phyloP scores from a whole-genome alignment of 2,113 vertebrate genomes.

The Callospermophilus lateralis region DNA sequence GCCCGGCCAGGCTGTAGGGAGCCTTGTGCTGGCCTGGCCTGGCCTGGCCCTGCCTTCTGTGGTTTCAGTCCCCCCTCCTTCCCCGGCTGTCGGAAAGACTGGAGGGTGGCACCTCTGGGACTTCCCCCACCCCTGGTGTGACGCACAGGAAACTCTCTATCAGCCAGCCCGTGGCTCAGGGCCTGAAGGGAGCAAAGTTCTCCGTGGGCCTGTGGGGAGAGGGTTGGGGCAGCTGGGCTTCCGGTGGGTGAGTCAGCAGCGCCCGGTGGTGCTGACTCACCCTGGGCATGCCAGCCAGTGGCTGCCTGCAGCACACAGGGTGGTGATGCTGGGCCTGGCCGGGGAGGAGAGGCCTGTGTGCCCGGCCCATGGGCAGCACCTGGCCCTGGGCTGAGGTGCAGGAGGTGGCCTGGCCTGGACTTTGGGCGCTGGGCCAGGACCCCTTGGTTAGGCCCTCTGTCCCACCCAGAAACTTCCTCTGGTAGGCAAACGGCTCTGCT shows the following conservation, averaged over 20 bases:
- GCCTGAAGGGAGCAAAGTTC: slow-evolving; percentile 78
- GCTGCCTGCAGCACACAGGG: slow-evolving; percentile 60
- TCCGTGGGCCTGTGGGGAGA: slow-evolving; percentile 65
- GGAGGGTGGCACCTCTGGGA: slow-evolving; percentile 76
- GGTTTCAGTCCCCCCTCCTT: neutral
- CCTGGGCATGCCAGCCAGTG: slow-evolving; percentile 43
- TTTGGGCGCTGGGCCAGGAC: neutral
- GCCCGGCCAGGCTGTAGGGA: neutral
- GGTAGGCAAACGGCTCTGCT: slow-evolving; percentile 57
- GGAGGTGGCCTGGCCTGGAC: neutral
- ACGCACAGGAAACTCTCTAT: slow-evolving; percentile 83
- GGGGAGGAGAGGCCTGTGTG: neutral
- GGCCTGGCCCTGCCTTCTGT: neutral
- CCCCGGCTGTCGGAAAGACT: slow-evolving; percentile 52
- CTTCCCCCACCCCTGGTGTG: slow-evolving; percentile 75
- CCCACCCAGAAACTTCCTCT: slow-evolving; percentile 65
- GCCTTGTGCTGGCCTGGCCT: neutral
- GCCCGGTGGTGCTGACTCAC: slow-evolving; percentile 75
- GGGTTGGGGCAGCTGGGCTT: slow-evolving; percentile 67
- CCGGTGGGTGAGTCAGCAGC: slow-evolving; percentile 81
- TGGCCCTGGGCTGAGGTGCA: neutral
- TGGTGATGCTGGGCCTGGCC: neutral
- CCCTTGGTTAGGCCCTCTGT: neutral
- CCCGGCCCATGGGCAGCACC: neutral
- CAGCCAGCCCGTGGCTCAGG: slow-evolving; percentile 69